phyloP scores from a whole-genome alignment of 1,140 invertebrate species.

The Bursaphelenchus mucronatus region DNA sequence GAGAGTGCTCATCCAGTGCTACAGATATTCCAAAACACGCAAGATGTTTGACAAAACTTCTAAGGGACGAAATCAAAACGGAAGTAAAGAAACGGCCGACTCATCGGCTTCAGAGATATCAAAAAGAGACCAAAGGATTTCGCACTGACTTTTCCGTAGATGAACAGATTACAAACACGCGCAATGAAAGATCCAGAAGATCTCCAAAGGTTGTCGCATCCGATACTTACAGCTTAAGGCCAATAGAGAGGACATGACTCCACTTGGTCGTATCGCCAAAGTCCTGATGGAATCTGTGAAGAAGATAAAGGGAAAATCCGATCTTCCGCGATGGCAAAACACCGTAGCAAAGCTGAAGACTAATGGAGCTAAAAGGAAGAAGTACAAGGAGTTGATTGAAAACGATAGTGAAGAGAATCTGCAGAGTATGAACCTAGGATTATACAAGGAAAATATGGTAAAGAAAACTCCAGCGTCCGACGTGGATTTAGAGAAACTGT shows the following conservation, averaged over 20 bases:
- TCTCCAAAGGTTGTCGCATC: not conserved
- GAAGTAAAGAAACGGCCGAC: not conserved
- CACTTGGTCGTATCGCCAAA: conserved; percentile 5
- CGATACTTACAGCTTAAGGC: conserved; percentile 4
- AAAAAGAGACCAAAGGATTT: too few relatives aligned
- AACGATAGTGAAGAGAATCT: conserved; percentile 38
- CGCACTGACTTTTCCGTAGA: not conserved
- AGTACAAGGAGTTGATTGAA: conserved; percentile 32
- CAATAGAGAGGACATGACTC: conserved; percentile 1
- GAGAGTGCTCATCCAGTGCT: conserved; percentile 6
- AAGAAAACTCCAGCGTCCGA: not conserved
- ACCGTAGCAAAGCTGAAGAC: conserved; percentile 25
- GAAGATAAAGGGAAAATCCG: not conserved
- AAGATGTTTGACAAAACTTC: conserved; percentile 4
- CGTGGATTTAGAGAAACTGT: conserved; percentile 1
- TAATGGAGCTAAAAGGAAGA: conserved; percentile 20
- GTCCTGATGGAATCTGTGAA: conserved; percentile 10
- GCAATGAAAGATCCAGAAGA: too few relatives aligned
- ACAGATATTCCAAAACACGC: conserved; percentile 10
- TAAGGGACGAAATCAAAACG: conserved; percentile 2
- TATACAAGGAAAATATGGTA: too few relatives aligned
- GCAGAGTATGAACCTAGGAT: conserved; percentile 19
- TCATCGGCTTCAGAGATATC: too few relatives aligned
- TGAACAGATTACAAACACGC: not conserved
- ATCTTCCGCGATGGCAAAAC: conserved; percentile 34